phyloP scores from a whole-genome alignment of 1,140 invertebrate species.

The Dendroctonus ponderosae region DNA sequence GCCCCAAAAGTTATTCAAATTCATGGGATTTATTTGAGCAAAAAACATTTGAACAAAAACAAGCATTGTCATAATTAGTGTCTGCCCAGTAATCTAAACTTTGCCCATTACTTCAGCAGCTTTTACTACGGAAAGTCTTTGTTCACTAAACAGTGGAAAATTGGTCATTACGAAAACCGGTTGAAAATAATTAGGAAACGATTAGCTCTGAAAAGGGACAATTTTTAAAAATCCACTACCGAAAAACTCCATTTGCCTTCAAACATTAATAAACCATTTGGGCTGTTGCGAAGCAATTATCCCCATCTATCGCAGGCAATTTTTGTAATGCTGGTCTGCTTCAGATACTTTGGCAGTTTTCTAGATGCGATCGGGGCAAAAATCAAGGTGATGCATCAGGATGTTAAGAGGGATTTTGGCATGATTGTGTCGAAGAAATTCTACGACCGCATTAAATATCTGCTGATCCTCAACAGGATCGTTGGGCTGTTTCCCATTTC shows the following conservation, averaged over 20 bases:
- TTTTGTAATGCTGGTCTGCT: neutral
- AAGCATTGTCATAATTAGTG: no score
- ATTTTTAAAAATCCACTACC: neutral
- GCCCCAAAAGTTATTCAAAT: no score
- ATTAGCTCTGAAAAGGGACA: no score
- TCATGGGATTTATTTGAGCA: no score
- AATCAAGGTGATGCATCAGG: slow-evolving; percentile 11
- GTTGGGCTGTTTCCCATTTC: slow-evolving; percentile 23
- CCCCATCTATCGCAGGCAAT: neutral
- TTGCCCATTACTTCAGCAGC: no score
- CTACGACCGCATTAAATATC: slow-evolving; percentile 15
- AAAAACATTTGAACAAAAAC: no score
- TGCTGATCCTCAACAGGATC: slow-evolving; percentile 20
- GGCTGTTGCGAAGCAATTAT: neutral
- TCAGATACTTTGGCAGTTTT: neutral
- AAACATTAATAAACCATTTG: slow-evolving; percentile 7
- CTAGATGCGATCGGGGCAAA: neutral
- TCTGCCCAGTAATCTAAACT: no score
- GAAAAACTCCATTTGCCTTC: neutral
- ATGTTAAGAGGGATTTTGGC: slow-evolving; percentile 9
- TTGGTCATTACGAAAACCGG: no score
- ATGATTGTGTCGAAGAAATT: slow-evolving; percentile 14
- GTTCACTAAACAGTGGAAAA: no score
- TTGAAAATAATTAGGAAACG: no score
- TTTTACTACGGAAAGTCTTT: no score